A percentile compares a stretch with the other conserved stretches of the same genome.
Conservation (phyloP, 2,797 vertebrate genomes). For the Acestrorhynchus altus region DNA sequence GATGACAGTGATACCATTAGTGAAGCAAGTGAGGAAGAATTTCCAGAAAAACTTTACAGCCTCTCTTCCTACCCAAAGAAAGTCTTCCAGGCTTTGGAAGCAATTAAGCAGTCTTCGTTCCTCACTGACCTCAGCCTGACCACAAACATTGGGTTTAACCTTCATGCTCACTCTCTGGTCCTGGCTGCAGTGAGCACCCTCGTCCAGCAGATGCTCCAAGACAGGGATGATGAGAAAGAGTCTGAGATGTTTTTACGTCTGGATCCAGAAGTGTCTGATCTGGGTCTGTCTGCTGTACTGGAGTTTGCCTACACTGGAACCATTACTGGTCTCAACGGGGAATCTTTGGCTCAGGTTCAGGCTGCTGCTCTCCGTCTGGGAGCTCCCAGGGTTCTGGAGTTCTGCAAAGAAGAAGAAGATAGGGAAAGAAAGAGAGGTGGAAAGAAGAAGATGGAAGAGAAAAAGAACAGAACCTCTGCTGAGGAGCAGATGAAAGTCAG, state of each 20-base stretch:
- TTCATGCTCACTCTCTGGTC: constrained; percentile 68
- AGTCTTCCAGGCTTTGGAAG: constrained; percentile 64
- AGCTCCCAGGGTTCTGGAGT: constrained; percentile 63
- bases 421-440: neutral
- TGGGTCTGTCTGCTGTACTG: constrained; percentile 70
- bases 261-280: constrained; percentile 60
- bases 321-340: constrained; percentile 54
- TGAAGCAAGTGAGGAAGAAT: constrained; percentile 28
- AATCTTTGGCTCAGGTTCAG: constrained; percentile 48
- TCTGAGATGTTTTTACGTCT: constrained; percentile 54
- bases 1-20: neutral
- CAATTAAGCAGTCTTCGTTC: constrained; percentile 62
- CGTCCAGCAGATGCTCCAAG: constrained; percentile 50
- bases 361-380: constrained; percentile 66
- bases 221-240: constrained; percentile 6
- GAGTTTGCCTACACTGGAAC: constrained; percentile 78
- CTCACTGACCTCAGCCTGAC: constrained; percentile 74
- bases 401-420: constrained; percentile 55
- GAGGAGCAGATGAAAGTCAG: constrained; percentile 39
- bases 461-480: neutral
- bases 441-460: neutral
- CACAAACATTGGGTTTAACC: constrained; percentile 55
- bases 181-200: constrained; percentile 72
- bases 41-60: constrained; percentile 20
- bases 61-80: constrained; percentile 51